These are phyloP conservation scores for Argynnis bischoffii DNA, from an alignment of 2,888 invertebrate species.

Conservation along the genomic window DNA sequence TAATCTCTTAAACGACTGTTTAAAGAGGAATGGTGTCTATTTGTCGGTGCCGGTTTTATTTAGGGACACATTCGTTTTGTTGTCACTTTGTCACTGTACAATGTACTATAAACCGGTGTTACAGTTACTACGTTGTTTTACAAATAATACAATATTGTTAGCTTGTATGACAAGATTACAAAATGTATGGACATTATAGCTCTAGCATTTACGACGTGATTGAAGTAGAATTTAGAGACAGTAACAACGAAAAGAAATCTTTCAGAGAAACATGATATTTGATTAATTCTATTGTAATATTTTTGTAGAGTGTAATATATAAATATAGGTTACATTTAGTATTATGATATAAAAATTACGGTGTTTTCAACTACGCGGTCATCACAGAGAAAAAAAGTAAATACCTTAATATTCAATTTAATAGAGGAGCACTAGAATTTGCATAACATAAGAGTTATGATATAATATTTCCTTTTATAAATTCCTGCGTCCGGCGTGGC, in stretches of 20 bases:
- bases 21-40: conserved; percentile 20
- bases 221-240: conserved; percentile 29
- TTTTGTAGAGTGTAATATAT: neutral
- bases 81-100: conserved; percentile 29
- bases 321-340: too few relatives aligned
- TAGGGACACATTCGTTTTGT: conserved; percentile 28
- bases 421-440: conserved; percentile 14
- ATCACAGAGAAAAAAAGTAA: neutral
- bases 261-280: neutral
- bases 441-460: conserved; percentile 32
- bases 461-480: conserved; percentile 34
- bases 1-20: conserved; percentile 22
- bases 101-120: conserved; percentile 34
- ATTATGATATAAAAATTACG: too few relatives aligned
- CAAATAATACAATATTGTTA: conserved; percentile 39
- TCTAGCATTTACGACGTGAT: conserved; percentile 23
- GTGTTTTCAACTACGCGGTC: neutral
- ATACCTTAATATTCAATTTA: conserved; percentile 8
- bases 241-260: conserved; percentile 4
- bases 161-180: conserved; percentile 42
- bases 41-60: conserved; percentile 23
- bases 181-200: conserved; percentile 35
- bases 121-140: conserved; percentile 35
- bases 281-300: neutral
- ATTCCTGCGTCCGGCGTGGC: conserved; percentile 36